These are phyloP conservation scores for Drosophila merina DNA, from an alignment of 2,888 invertebrate genomes.

Conservation along the genomic window DNA sequence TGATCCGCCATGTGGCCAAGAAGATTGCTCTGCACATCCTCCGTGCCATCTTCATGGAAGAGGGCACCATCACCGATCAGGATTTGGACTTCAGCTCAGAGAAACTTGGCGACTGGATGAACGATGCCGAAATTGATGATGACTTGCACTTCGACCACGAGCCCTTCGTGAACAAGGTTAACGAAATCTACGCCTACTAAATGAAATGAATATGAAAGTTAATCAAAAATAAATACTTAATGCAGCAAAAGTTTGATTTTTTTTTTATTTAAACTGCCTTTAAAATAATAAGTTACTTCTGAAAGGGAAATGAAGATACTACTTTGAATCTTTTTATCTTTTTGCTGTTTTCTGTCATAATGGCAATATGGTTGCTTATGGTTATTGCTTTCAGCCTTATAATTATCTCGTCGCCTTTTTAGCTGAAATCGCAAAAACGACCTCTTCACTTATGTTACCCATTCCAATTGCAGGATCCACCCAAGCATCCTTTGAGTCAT, in stretches of 20 bases:
- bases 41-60: background rate
- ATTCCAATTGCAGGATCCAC: constrained; percentile 42
- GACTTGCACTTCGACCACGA: background rate
- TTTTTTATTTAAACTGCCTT: too few relatives aligned
- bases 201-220: background rate
- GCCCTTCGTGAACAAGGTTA: background rate
- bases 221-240: constrained; percentile 1
- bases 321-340: constrained; percentile 37
- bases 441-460: constrained; percentile 50
- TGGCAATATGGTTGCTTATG: constrained; percentile 24
- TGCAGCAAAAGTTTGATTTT: background rate
- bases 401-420: constrained; percentile 32
- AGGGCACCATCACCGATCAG: background rate
- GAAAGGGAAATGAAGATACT: background rate
- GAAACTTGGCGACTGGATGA: background rate
- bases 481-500: constrained; percentile 22
- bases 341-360: constrained; percentile 6
- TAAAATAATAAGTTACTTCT: too few relatives aligned
- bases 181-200: constrained; percentile 1
- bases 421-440: constrained; percentile 32
- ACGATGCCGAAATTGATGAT: background rate
- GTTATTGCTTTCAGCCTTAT: constrained; percentile 5
- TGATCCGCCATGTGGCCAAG: background rate
- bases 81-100: background rate
- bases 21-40: background rate